phyloP scores from a whole-genome alignment of 2,797 vertebrate species.

The Darevskia mixta region DNA sequence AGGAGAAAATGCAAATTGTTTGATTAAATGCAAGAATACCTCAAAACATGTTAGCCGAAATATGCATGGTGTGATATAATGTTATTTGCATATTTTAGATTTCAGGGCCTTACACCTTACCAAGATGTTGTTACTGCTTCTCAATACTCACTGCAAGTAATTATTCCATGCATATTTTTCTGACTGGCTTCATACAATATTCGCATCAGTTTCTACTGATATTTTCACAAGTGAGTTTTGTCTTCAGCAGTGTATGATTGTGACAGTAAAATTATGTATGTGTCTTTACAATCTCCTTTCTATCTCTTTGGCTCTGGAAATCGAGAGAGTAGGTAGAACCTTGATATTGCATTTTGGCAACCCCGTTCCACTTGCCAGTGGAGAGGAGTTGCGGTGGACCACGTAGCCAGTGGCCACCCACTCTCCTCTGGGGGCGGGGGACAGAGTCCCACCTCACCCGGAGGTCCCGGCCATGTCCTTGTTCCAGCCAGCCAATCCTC shows the following conservation, averaged over 20 bases:
- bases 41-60: constrained; percentile 8
- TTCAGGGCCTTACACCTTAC: neutral
- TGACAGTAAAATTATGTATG: neutral
- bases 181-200: neutral
- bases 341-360: neutral
- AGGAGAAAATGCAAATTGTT: constrained; percentile 18
- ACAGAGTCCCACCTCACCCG: no score
- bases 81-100: constrained; percentile 20
- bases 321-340: neutral
- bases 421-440: no score
- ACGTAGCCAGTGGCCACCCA: no score
- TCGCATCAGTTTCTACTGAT: neutral
- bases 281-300: neutral
- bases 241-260: neutral
- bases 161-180: neutral
- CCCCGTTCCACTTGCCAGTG: no score
- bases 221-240: neutral
- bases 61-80: neutral
- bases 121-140: neutral
- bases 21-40: constrained; percentile 2
- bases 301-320: neutral
- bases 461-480: no score
- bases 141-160: neutral
- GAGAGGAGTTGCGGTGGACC: no score
- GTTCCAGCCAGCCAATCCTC: no score